Percentiles rank a stretch among this genome's conserved stretches.
Evolutionary conservation across 2,888 invertebrate genomes (phyloP).

Genomic region (Mellilla xanthometata): DNA sequence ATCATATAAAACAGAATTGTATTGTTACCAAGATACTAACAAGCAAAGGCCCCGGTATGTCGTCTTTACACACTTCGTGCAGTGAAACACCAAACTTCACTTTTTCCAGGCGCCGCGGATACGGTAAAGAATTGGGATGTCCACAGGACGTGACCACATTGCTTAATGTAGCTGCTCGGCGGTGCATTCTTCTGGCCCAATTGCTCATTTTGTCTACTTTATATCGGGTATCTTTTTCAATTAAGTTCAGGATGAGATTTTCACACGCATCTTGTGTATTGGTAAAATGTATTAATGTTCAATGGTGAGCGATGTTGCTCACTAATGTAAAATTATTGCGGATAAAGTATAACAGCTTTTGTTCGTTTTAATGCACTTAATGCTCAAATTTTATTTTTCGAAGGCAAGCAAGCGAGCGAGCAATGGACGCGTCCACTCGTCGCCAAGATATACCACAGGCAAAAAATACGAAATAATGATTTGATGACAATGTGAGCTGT

Average conservation of each 20-base stretch:
- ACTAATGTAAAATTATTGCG: no score
- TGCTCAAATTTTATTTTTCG: constrained; percentile 14
- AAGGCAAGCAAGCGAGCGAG: constrained; percentile 16
- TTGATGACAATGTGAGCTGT: no score
- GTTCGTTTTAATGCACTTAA: constrained; percentile 4
- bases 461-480: not conserved
- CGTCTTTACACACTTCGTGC: constrained; percentile 96
- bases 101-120: constrained; percentile 93
- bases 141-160: constrained; percentile 96
- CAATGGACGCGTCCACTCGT: constrained; percentile 24
- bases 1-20: not conserved
- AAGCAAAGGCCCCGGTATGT: constrained; percentile 95
- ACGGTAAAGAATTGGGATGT: constrained; percentile 90
- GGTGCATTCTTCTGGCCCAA: constrained; percentile 96
- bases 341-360: constrained; percentile 2
- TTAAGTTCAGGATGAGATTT: constrained; percentile 26
- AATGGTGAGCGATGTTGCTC: no score
- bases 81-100: constrained; percentile 97
- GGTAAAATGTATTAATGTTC: no score
- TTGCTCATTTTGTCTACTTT: constrained; percentile 87
- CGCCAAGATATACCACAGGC: constrained; percentile 26
- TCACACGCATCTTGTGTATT: constrained; percentile 34
- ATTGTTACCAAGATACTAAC: constrained; percentile 78
- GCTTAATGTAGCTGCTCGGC: constrained; percentile 94
- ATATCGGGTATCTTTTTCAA: constrained; percentile 24